Conservation (phyloP, 2,888 invertebrate genomes). For the Caenorhabditis sinica region DNA sequence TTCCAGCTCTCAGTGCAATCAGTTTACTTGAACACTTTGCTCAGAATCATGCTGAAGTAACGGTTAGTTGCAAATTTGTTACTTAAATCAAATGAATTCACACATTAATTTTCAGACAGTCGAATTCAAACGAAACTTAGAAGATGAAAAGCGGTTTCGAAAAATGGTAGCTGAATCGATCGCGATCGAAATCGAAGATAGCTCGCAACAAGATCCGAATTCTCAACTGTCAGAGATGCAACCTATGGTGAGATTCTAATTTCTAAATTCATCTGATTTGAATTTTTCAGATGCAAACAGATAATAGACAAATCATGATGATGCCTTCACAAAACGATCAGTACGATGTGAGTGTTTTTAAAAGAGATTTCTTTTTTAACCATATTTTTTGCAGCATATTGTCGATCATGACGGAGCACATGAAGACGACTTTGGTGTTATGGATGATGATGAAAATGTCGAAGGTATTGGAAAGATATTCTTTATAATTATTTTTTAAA, state of each 20-base stretch:
- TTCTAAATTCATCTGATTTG: not conserved
- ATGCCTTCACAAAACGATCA: constrained; percentile 11
- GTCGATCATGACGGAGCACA: constrained; percentile 22
- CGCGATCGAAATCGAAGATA: constrained; percentile 67
- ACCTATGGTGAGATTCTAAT: constrained; percentile 5
- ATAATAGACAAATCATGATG: constrained; percentile 31
- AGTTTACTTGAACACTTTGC: constrained; percentile 64
- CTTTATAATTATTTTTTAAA: not conserved
- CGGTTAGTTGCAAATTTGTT: constrained; percentile 10
- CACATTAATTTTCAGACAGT: constrained; percentile 42
- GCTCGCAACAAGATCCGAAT: constrained; percentile 29
- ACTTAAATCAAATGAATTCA: not conserved
- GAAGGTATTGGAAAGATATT: constrained; percentile 19
- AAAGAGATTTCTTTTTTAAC: not conserved
- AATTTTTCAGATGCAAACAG: constrained; percentile 24
- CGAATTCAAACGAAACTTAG: constrained; percentile 74
- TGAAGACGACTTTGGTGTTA: constrained; percentile 56
- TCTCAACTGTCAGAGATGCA: constrained; percentile 2
- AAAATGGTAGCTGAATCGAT: constrained; percentile 74
- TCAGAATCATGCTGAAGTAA: constrained; percentile 48
- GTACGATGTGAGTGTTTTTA: constrained; percentile 5
- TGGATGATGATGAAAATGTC: constrained; percentile 59
- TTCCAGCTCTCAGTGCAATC: constrained; percentile 67
- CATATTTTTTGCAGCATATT: constrained; percentile 30
- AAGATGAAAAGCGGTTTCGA: constrained; percentile 71